A percentile compares a stretch with the other conserved stretches of the same genome.
Evolutionary conservation across 2,113 vertebrate species (phyloP).

Genomic region (Theropithecus gelada): DNA sequence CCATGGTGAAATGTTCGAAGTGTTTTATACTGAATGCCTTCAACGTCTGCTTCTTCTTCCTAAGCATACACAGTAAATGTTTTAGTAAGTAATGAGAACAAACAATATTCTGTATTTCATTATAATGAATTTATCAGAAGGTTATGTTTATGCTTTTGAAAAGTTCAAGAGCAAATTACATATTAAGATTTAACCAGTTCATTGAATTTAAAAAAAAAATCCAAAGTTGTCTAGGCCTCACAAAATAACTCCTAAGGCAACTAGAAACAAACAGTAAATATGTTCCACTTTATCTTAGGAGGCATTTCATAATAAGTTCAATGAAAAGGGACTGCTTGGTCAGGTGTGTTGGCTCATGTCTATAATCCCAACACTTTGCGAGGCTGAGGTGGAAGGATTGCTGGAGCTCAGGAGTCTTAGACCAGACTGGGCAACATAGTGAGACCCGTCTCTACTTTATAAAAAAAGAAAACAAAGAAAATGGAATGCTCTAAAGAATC

Average conservation of each 20-base stretch:
- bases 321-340: background rate
- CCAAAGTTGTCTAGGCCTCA: background rate
- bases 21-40: slow-evolving; percentile 92
- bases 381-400: too few species aligned
- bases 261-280: background rate
- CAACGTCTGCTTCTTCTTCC: slow-evolving; percentile 94
- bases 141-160: background rate
- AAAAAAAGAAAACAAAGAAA: background rate
- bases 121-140: background rate
- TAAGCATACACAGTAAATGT: slow-evolving; percentile 83
- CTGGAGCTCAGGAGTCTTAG: too few species aligned
- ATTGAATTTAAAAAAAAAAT: background rate
- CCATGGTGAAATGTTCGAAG: slow-evolving; percentile 93
- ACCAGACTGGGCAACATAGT: too few species aligned
- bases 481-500: background rate
- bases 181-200: slow-evolving; percentile 5
- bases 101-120: background rate
- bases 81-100: slow-evolving; percentile 44
- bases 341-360: too few species aligned
- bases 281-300: background rate
- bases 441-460: too few species aligned
- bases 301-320: background rate
- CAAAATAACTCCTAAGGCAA: background rate
- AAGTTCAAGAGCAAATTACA: slow-evolving; percentile 6
- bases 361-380: too few species aligned